phyloP scores from a whole-genome alignment of 2,888 invertebrate genomes.

The Melitaea athalia region DNA sequence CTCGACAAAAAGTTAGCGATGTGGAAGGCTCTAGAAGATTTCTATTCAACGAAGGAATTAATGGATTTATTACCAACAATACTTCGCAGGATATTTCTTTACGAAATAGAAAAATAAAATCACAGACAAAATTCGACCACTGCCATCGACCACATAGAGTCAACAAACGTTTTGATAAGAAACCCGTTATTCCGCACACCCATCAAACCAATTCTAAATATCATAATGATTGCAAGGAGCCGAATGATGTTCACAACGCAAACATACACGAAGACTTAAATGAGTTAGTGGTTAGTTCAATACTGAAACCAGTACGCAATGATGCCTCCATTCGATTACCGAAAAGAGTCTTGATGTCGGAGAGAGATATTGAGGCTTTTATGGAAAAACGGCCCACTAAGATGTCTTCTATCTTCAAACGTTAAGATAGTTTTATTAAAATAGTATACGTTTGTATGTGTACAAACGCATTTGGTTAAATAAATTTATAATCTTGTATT shows the following conservation, averaged over 20 bases:
- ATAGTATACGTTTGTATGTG: neutral
- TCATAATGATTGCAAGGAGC: constrained; percentile 53
- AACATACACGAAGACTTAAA: constrained; percentile 37
- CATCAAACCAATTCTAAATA: constrained; percentile 57
- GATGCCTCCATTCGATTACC: constrained; percentile 46
- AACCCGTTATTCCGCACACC: constrained; percentile 49
- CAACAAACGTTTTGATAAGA: constrained; percentile 20
- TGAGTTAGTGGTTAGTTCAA: constrained; percentile 33
- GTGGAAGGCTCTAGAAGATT: constrained; percentile 45
- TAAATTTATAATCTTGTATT: no score
- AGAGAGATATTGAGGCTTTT: constrained; percentile 48
- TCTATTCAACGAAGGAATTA: constrained; percentile 67
- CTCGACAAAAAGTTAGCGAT: constrained; percentile 4
- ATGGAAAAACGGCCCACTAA: constrained; percentile 22
- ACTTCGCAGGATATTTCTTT: neutral
- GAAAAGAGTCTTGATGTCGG: constrained; percentile 54
- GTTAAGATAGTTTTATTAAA: neutral
- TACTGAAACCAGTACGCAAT: constrained; percentile 33
- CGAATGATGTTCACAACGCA: constrained; percentile 34
- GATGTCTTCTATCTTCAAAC: neutral
- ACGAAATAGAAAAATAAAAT: constrained; percentile 4
- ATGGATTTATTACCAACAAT: constrained; percentile 46
- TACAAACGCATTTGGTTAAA: no score
- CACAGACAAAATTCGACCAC: constrained; percentile 27
- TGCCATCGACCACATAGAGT: neutral